A percentile compares a stretch with the other conserved stretches of the same genome.
These are phyloP conservation scores for Lemur catta DNA, from an alignment of 2,797 vertebrate species.

Conservation along the genomic window DNA sequence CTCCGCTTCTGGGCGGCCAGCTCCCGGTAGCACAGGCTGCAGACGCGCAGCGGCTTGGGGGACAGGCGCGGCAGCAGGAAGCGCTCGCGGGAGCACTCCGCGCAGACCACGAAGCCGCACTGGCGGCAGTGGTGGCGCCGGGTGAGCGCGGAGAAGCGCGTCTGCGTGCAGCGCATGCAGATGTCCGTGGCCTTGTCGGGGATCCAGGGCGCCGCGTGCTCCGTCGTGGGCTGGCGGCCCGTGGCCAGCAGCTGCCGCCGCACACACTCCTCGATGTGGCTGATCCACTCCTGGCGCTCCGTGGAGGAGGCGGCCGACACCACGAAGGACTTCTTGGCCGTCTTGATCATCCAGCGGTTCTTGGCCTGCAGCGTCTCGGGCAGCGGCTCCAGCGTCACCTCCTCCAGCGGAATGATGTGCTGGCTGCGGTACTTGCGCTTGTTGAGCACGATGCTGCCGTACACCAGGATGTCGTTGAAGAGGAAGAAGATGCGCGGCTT, in stretches of 20 bases:
- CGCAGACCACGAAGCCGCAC: slow-evolving; percentile 94
- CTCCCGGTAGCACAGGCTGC: slow-evolving; percentile 85
- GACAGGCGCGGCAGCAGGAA: slow-evolving; percentile 88
- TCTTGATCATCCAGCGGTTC: slow-evolving; percentile 95
- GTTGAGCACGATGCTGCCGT: slow-evolving; percentile 89
- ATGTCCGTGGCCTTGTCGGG: slow-evolving; percentile 89
- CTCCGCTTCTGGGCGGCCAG: slow-evolving; percentile 76
- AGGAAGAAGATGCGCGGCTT: slow-evolving; percentile 92
- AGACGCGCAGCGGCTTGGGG: slow-evolving; percentile 88
- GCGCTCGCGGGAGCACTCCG: slow-evolving; percentile 88
- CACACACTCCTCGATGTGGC: slow-evolving; percentile 88
- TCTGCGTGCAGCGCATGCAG: slow-evolving; percentile 93
- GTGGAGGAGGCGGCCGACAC: slow-evolving; percentile 87
- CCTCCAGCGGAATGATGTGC: slow-evolving; percentile 90
- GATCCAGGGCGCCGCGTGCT: slow-evolving; percentile 91
- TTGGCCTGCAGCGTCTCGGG: slow-evolving; percentile 85
- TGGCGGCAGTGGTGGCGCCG: slow-evolving; percentile 94
- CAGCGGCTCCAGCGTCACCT: slow-evolving; percentile 88
- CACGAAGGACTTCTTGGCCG: slow-evolving; percentile 93
- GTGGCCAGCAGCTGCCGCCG: slow-evolving; percentile 80
- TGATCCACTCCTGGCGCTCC: slow-evolving; percentile 92
- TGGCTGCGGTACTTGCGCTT: slow-evolving; percentile 90
- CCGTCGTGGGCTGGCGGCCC: slow-evolving; percentile 67
- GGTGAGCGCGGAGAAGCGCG: slow-evolving; percentile 85
- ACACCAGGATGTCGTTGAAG: slow-evolving; percentile 94